Evolutionary conservation across 2,888 invertebrate genomes (phyloP).

Genomic region (Pandemis corylana): DNA sequence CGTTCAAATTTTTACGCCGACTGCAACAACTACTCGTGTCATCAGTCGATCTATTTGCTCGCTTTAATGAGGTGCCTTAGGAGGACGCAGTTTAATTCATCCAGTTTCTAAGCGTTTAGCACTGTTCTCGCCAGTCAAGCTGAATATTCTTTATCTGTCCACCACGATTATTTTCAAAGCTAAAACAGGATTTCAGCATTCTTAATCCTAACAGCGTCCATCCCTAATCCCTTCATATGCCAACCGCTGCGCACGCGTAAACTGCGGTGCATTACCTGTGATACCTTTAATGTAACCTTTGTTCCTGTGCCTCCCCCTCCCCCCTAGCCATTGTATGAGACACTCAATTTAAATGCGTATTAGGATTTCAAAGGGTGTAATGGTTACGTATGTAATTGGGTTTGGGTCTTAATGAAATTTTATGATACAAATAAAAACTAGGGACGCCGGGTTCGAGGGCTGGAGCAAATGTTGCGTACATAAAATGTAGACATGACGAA

Average conservation of each 20-base stretch:
- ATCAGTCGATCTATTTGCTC: no score
- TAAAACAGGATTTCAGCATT: background rate
- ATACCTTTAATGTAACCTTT: slow-evolving; percentile 36
- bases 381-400: slow-evolving; percentile 38
- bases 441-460: background rate
- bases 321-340: slow-evolving; percentile 14
- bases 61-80: no score
- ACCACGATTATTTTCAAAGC: background rate
- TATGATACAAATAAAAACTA: slow-evolving; percentile 37
- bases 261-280: slow-evolving; percentile 27
- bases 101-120: no score
- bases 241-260: slow-evolving; percentile 5
- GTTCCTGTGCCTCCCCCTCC: slow-evolving; percentile 9
- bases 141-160: no score
- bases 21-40: no score
- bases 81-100: no score
- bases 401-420: slow-evolving; percentile 42
- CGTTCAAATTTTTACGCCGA: no score
- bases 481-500: no score
- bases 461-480: no score
- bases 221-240: slow-evolving; percentile 12
- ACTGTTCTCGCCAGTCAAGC: no score
- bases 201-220: background rate
- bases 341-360: slow-evolving; percentile 40
- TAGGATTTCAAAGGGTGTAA: slow-evolving; percentile 41